These are phyloP conservation scores for Nasonia oneida DNA, from an alignment of 2,888 invertebrate species.

Conservation along the genomic window DNA sequence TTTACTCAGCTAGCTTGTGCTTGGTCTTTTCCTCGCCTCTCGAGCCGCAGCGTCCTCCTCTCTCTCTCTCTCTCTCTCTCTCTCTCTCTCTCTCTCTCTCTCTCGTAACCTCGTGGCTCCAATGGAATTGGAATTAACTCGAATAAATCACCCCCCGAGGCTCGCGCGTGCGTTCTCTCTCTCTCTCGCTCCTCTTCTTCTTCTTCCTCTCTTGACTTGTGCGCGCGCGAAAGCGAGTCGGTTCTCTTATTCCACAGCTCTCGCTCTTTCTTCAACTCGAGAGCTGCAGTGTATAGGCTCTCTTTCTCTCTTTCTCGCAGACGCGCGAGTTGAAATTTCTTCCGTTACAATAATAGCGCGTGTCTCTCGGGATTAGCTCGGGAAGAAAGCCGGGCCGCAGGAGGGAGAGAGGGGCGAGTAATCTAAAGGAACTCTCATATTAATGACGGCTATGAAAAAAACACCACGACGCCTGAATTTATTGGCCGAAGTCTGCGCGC, in stretches of 20 bases:
- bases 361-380: constrained; percentile 66
- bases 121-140: constrained; percentile 80
- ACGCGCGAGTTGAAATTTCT: constrained; percentile 73
- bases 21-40: constrained; percentile 64
- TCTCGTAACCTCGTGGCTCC: constrained; percentile 73
- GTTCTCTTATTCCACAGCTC: constrained; percentile 52
- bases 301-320: constrained; percentile 13
- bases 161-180: constrained; percentile 39
- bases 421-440: constrained; percentile 63
- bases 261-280: constrained; percentile 39
- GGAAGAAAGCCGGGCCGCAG: constrained; percentile 7
- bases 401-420: constrained; percentile 38
- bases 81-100: constrained; percentile 60
- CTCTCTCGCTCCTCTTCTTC: constrained; percentile 20
- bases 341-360: constrained; percentile 70
- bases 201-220: constrained; percentile 42
- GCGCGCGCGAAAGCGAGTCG: constrained; percentile 21
- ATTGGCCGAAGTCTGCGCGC: constrained; percentile 41
- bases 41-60: constrained; percentile 58
- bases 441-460: constrained; percentile 61
- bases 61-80: constrained; percentile 61
- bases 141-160: constrained; percentile 76
- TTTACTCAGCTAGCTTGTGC: constrained; percentile 57
- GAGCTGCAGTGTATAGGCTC: background rate
- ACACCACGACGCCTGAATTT: constrained; percentile 58